Base-by-base conservation (phyloP, 2,113 vertebrate genomes). In the Heterotis niloticus region DNA sequence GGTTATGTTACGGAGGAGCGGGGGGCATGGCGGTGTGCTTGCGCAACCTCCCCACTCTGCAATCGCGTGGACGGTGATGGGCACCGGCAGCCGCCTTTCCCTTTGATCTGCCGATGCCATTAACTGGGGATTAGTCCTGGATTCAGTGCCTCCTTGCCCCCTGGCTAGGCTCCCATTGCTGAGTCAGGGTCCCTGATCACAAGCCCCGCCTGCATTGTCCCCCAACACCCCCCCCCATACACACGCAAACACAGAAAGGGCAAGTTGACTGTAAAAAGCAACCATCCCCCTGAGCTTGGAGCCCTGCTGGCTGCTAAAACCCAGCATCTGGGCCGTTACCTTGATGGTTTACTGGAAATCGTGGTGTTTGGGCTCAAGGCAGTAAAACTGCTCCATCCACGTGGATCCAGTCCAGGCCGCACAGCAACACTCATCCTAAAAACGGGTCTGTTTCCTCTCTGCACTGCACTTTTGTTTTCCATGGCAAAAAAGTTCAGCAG, bases 51-150 rank as follows among this genome's bases (percentile, higher is more conserved):
- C 34, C 34, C 7, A 2, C 11, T 0, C 56, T 20, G 73, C 57
- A 62, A 10, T 60, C 56, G 28, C 10, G 13, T 5, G 26, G 10
- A 34, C 13, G 26, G 28, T 4, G 64, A 66, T 66, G 64, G 10
- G 23, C 17, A 66, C 17, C 11, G 23, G 11, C 67, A 34, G 67
- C 54, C 52, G 56, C 23, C n/a, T 10, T 20, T 16, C 59, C n/a
- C 57, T 75, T 75, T 75, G 74, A 75, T 75, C 74, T 57, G 34
- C 56, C 12, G 28, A 75, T 56, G 74, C 34, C 34, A 75, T 75
- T 75, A 75, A 64, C 59, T 75, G 59, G 74, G 74, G 74, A 75
- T 75, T 75, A 75, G 74, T 5, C 71, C 52, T 23, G n/a, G 71
- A 18, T 57, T 74, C 28, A 7, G 12, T 5, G 5, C 29, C 20